A percentile compares a stretch with the other conserved stretches of the same genome.
These are phyloP conservation scores for Arrhopalites spinosus DNA, from an alignment of 2,888 invertebrate species.

Conservation along the genomic window DNA sequence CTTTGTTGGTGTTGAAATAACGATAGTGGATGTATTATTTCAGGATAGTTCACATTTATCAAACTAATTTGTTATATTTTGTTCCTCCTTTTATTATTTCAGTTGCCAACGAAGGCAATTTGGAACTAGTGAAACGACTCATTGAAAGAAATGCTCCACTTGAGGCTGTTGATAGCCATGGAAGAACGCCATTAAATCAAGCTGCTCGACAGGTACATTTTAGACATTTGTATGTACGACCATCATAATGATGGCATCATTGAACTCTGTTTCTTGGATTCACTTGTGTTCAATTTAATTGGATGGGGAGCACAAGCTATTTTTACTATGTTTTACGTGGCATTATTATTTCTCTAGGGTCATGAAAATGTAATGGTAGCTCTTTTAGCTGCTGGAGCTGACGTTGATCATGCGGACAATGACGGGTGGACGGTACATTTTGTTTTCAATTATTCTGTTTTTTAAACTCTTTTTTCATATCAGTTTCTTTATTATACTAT, in stretches of 20 bases:
- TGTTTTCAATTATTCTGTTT: too few relatives aligned
- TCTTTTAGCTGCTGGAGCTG: constrained; percentile 68
- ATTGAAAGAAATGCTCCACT: constrained; percentile 61
- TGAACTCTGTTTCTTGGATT: neutral
- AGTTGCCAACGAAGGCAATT: constrained; percentile 76
- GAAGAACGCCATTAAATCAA: constrained; percentile 84
- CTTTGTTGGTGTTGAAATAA: too few relatives aligned
- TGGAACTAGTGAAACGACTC: constrained; percentile 69
- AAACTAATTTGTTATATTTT: too few relatives aligned
- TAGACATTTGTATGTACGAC: too few relatives aligned
- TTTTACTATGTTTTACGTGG: neutral
- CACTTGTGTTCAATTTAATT: neutral
- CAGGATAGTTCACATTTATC: too few relatives aligned
- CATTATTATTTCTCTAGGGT: constrained; percentile 61
- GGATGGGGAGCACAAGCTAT: neutral
- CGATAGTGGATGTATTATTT: too few relatives aligned
- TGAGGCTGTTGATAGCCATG: constrained; percentile 63
- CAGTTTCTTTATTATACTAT: too few relatives aligned
- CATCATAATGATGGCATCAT: neutral
- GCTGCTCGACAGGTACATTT: constrained; percentile 68
- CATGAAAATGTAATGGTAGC: constrained; percentile 70
- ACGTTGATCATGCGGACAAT: constrained; percentile 73
- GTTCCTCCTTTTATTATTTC: too few relatives aligned
- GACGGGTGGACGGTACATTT: neutral
- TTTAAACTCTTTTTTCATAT: too few relatives aligned